These are phyloP conservation scores for Coleophora flavipennella DNA, from an alignment of 2,888 invertebrate species.

Conservation along the genomic window DNA sequence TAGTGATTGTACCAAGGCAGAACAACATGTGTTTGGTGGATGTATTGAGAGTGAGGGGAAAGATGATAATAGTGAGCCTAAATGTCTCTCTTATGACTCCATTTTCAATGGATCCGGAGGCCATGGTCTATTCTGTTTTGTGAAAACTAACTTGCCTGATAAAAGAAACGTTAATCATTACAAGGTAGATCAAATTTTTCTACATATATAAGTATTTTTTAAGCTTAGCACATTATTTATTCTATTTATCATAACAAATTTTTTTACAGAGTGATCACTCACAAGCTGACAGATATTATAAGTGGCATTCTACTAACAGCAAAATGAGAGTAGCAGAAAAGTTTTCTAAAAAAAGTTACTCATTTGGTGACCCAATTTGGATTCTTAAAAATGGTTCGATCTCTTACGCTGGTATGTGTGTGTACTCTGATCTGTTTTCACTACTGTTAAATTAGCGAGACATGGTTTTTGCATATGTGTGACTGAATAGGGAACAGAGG, in stretches of 20 bases:
- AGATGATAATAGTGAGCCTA: slow-evolving; percentile 13
- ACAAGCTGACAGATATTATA: slow-evolving; percentile 21
- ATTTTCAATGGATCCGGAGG: slow-evolving; percentile 16
- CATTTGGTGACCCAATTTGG: slow-evolving; percentile 44
- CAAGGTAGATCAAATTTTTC: slow-evolving; percentile 26
- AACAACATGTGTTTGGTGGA: slow-evolving; percentile 73
- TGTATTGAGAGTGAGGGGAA: slow-evolving; percentile 51
- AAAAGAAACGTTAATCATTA: slow-evolving; percentile 23
- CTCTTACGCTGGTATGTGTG: slow-evolving; percentile 30
- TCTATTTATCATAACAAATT: no score
- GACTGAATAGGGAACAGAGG: no score
- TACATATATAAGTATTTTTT: slow-evolving; percentile 21
- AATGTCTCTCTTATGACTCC: slow-evolving; percentile 25
- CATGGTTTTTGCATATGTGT: no score
- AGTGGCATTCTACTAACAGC: slow-evolving; percentile 34
- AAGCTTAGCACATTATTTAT: no score
- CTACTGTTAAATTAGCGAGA: no score
- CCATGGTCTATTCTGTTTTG: slow-evolving; percentile 45
- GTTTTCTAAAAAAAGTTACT: slow-evolving; percentile 36
- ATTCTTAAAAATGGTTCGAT: slow-evolving; percentile 38
- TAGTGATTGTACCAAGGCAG: slow-evolving; percentile 75
- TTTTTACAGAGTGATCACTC: slow-evolving; percentile 26
- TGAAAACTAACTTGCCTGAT: slow-evolving; percentile 49
- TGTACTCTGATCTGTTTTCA: no score
- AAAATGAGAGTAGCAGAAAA: slow-evolving; percentile 16